Conservation (phyloP, 92 coral and sea anemone species). For the Paragorgia papillata region DNA sequence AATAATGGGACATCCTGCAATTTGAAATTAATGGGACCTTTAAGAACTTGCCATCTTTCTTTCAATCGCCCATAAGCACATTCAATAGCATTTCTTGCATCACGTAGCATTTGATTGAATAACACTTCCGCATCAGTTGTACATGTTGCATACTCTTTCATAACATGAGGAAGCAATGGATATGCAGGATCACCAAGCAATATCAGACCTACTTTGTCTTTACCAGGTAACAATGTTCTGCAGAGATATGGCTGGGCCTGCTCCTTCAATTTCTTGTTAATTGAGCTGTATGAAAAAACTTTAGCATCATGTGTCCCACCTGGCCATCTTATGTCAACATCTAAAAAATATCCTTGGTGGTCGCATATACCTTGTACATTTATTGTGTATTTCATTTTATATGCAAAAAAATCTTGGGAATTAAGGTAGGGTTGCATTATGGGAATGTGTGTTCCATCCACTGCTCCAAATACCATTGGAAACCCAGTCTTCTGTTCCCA, state of each 20-base stretch:
- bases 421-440: conserved; percentile 64
- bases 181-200: conserved; percentile 60
- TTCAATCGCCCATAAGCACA: conserved; percentile 53
- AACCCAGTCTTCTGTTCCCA: conserved; percentile 62
- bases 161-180: conserved; percentile 45
- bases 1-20: conserved; percentile 34
- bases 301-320: conserved; percentile 60
- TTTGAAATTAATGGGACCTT: conserved; percentile 23
- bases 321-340: conserved; percentile 65
- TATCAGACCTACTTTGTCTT: conserved; percentile 48
- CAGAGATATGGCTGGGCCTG: conserved; percentile 54
- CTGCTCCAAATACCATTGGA: conserved; percentile 70
- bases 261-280: conserved; percentile 52
- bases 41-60: conserved; percentile 50
- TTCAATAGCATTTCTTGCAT: conserved; percentile 44
- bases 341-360: conserved; percentile 51
- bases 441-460: conserved; percentile 73
- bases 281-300: conserved; percentile 61
- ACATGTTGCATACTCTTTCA: conserved; percentile 52
- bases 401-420: conserved; percentile 64
- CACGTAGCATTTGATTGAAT: conserved; percentile 48
- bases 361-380: conserved; percentile 71
- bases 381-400: conserved; percentile 64
- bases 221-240: conserved; percentile 53
- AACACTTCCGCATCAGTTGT: conserved; percentile 47